Conservation (phyloP, 1,140 invertebrate species). For the Nomia melanderi region DNA sequence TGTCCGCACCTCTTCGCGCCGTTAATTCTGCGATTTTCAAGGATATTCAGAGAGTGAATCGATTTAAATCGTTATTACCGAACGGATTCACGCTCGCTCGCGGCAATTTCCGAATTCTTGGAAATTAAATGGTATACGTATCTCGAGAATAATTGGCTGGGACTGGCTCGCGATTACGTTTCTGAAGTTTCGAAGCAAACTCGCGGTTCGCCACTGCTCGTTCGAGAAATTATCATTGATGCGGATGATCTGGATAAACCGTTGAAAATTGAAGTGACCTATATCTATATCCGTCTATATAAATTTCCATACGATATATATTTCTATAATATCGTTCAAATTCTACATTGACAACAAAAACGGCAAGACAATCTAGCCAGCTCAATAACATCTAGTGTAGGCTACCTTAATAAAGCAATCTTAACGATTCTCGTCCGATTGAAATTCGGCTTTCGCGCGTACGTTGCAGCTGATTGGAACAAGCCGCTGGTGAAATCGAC, state of each 20-base stretch:
- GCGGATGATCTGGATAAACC: too few species aligned
- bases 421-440: not conserved
- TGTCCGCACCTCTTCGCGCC: not conserved
- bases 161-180: too few species aligned
- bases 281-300: too few species aligned
- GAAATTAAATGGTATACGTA: not conserved
- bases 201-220: too few species aligned
- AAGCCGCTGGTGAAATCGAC: constrained; percentile 30
- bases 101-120: not conserved
- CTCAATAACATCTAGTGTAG: too few species aligned
- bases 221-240: too few species aligned
- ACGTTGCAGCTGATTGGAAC: constrained; percentile 23
- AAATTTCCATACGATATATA: too few species aligned
- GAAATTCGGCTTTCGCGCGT: constrained; percentile 22
- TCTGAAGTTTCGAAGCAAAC: too few species aligned
- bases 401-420: not conserved
- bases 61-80: constrained; percentile 4
- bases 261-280: too few species aligned
- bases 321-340: too few species aligned
- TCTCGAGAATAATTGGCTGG: not conserved
- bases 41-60: not conserved
- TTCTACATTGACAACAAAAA: too few species aligned
- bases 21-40: not conserved
- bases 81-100: not conserved
- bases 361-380: too few species aligned